A percentile compares a stretch with the other conserved stretches of the same genome.
Evolutionary conservation across 2,113 vertebrate genomes (phyloP).

Genomic region (Rhadina sibilatrix): DNA sequence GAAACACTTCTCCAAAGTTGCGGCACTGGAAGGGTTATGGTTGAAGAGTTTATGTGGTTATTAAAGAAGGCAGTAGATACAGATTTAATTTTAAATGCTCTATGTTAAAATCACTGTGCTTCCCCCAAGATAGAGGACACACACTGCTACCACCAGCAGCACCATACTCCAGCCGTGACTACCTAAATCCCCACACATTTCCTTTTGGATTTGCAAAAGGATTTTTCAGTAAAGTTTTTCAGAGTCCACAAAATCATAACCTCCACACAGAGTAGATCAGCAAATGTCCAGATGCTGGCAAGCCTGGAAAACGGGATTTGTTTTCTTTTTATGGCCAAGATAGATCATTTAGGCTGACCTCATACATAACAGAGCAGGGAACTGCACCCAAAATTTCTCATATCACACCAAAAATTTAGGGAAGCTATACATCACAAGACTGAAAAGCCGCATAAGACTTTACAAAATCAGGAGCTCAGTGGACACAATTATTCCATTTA

Average conservation of each 20-base stretch:
- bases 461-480: not conserved
- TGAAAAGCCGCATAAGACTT: not conserved
- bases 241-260: not conserved
- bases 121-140: not conserved
- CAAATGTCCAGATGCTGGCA: conserved; percentile 17
- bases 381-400: conserved; percentile 35
- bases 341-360: conserved; percentile 34
- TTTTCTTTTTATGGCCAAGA: conserved; percentile 32
- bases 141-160: not conserved
- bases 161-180: not conserved
- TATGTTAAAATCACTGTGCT: not conserved
- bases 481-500: conserved; percentile 18
- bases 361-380: conserved; percentile 1
- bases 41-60: not conserved
- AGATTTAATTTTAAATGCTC: not conserved
- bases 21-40: not conserved
- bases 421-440: conserved; percentile 16
- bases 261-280: not conserved
- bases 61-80: not conserved
- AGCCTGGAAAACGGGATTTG: not conserved
- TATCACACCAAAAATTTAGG: not conserved
- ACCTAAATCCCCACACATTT: not conserved
- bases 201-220: not conserved
- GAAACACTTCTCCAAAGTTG: not conserved
- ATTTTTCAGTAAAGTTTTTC: conserved; percentile 46